Conservation (phyloP, 2,888 invertebrate species). For the Gastracanthus pulcherrimus region DNA sequence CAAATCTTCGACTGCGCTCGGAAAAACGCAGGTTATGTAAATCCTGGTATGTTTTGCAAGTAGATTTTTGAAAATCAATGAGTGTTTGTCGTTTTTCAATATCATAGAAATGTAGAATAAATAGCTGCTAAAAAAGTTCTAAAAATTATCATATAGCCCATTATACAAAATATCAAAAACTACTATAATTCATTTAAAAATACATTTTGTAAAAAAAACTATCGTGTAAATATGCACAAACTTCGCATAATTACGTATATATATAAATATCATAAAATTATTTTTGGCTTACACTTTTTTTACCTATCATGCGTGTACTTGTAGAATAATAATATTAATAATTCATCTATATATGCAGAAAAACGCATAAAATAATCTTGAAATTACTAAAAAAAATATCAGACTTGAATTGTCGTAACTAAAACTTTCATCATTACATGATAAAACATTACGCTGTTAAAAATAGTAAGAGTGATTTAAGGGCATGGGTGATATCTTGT, state of each 20-base stretch:
- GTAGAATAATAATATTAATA: background rate
- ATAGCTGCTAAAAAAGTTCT: conserved; percentile 32
- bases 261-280: background rate
- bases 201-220: conserved; percentile 43
- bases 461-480: too few relatives aligned
- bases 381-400: background rate
- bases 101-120: conserved; percentile 11
- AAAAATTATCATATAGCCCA: conserved; percentile 13
- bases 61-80: too few relatives aligned
- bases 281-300: background rate
- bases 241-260: conserved; percentile 6
- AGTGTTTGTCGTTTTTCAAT: too few relatives aligned
- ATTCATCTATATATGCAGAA: background rate
- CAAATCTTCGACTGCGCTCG: too few relatives aligned
- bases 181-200: conserved; percentile 32
- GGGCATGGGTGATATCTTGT: too few relatives aligned
- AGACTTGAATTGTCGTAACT: background rate
- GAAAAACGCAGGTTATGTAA: too few relatives aligned
- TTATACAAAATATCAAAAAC: conserved; percentile 50
- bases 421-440: background rate
- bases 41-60: too few relatives aligned
- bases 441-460: too few relatives aligned
- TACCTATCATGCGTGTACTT: background rate
- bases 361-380: background rate
- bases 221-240: conserved; percentile 10